Conservation (phyloP, 2,113 vertebrate species). For the Pelecanus crispus region DNA sequence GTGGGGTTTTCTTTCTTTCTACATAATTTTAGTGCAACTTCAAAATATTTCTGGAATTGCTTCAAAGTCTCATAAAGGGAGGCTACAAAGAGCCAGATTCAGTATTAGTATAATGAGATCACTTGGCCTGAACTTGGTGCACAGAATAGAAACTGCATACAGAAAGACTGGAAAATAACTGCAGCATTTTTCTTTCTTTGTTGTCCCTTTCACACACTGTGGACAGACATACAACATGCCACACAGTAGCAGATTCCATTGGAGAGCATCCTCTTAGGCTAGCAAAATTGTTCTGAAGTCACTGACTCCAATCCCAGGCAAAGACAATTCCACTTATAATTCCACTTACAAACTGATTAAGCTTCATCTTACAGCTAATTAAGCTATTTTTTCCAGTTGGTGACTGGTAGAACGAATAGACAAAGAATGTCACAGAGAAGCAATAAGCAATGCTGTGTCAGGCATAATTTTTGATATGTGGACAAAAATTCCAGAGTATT, state of each 20-base stretch:
- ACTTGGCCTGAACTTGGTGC: neutral
- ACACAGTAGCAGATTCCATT: neutral
- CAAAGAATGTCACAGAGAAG: neutral
- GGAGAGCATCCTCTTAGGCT: neutral
- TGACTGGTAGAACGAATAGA: neutral
- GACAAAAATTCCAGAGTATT: neutral
- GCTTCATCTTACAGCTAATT: neutral
- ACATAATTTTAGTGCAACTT: neutral
- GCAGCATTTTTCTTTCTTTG: neutral
- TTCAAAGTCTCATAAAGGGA: neutral
- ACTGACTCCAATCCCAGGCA: neutral
- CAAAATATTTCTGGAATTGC: constrained; percentile 19
- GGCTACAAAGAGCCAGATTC: neutral
- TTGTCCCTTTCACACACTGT: neutral
- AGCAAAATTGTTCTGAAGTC: neutral
- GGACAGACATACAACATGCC: neutral
- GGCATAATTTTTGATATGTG: neutral
- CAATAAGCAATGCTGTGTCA: neutral
- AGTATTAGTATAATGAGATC: neutral
- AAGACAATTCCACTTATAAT: neutral
- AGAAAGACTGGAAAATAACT: neutral
- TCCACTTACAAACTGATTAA: neutral
- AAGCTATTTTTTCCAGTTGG: neutral
- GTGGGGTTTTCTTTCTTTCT: neutral
- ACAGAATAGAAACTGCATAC: neutral